Percentiles rank a stretch among this genome's conserved stretches.
These are phyloP conservation scores for Erpornis zantholeuca DNA, from an alignment of 2,113 vertebrate species.

Conservation along the genomic window DNA sequence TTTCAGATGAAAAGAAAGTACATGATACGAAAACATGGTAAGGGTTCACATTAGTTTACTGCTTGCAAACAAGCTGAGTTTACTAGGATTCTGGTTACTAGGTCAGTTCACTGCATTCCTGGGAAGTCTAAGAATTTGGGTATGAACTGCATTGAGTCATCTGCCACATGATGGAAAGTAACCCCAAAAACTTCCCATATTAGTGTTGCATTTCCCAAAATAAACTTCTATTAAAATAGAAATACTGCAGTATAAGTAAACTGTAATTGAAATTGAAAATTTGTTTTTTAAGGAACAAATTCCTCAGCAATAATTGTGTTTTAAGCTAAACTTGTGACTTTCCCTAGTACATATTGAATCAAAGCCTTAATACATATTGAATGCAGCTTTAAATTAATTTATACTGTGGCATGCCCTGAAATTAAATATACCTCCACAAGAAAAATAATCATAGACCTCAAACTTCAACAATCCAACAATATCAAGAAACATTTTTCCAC, in stretches of 20 bases:
- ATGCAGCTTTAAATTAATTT: not conserved
- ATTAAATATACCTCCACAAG: not conserved
- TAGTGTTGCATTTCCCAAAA: slow-evolving; percentile 18
- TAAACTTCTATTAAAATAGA: slow-evolving; percentile 38
- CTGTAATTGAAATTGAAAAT: slow-evolving; percentile 16
- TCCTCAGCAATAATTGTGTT: not conserved
- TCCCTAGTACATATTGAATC: not conserved
- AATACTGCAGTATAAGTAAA: not conserved
- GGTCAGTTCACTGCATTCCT: not conserved
- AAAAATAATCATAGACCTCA: not conserved
- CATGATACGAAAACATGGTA: not conserved
- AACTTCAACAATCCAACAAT: not conserved
- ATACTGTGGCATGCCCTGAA: not conserved
- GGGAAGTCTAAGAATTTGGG: slow-evolving; percentile 32
- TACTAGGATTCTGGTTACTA: slow-evolving; percentile 40
- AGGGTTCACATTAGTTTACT: slow-evolving; percentile 23
- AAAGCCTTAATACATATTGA: not conserved
- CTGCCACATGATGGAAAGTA: not conserved
- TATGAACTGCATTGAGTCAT: slow-evolving; percentile 23
- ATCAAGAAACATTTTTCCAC: not conserved
- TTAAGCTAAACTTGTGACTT: not conserved
- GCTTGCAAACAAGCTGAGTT: slow-evolving; percentile 23
- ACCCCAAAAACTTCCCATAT: not conserved
- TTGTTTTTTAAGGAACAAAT: slow-evolving; percentile 19
- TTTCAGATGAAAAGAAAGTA: slow-evolving; percentile 35